phyloP scores from a whole-genome alignment of 2,888 invertebrate genomes.

The Limnephilus auricula region DNA sequence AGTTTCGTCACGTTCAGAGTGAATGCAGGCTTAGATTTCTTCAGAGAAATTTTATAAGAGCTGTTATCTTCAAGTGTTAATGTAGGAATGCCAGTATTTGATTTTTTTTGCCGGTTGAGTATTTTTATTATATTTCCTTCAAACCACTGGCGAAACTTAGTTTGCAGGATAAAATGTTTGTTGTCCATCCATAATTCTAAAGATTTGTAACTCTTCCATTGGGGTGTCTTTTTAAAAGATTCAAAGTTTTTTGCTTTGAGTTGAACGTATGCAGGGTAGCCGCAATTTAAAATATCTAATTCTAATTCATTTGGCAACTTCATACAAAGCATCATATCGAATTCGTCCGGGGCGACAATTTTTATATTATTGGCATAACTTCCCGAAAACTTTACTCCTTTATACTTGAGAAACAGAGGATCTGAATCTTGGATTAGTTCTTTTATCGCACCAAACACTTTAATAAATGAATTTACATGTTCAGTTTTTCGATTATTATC shows the following conservation, averaged over 20 bases:
- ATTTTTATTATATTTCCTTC: neutral
- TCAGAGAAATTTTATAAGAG: neutral
- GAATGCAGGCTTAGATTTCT: conserved; percentile 22
- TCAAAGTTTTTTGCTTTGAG: neutral
- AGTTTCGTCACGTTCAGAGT: conserved; percentile 3
- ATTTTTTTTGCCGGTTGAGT: neutral
- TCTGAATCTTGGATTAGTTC: neutral
- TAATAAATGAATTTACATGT: neutral
- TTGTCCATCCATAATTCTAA: neutral
- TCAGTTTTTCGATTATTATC: neutral
- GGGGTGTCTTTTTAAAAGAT: neutral
- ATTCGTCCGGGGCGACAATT: conserved; percentile 38
- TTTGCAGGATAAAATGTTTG: conserved; percentile 15
- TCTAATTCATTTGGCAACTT: conserved; percentile 40
- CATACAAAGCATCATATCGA: conserved; percentile 45
- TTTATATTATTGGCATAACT: conserved; percentile 26
- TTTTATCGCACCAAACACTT: neutral
- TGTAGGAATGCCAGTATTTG: neutral
- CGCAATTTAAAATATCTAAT: neutral
- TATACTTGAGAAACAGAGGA: neutral
- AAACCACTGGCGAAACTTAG: conserved; percentile 30
- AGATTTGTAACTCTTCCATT: neutral
- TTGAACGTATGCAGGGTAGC: neutral
- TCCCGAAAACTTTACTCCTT: conserved; percentile 8
- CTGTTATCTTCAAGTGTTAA: neutral